phyloP scores from a whole-genome alignment of 2,113 vertebrate genomes.

The Chrysochloris asiatica region DNA sequence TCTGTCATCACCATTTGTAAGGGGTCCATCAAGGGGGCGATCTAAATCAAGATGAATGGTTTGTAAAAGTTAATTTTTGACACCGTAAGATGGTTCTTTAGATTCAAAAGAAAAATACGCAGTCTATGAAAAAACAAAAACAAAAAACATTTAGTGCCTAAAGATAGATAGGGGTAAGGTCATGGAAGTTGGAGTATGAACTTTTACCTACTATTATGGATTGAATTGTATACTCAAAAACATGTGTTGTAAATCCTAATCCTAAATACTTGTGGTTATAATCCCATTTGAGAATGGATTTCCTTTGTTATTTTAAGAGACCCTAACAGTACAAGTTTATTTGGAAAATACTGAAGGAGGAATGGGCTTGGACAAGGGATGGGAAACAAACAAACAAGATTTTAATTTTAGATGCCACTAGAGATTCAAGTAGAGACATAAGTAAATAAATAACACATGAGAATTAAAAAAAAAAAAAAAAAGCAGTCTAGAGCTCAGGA shows the following conservation, averaged over 20 bases:
- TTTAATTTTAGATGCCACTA: slow-evolving; percentile 20
- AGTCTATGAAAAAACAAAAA: slow-evolving; percentile 17
- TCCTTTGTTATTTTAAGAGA: neutral
- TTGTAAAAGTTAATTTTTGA: slow-evolving; percentile 60
- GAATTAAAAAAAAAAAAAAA: too few species aligned
- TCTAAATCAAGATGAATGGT: slow-evolving; percentile 79
- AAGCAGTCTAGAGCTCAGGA: too few species aligned
- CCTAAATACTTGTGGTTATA: neutral
- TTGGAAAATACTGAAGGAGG: neutral
- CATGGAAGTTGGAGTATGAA: neutral
- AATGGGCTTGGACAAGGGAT: neutral
- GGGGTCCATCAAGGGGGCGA: slow-evolving; percentile 83
- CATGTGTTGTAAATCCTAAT: neutral
- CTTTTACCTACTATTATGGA: neutral
- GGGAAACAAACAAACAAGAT: neutral
- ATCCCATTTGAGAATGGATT: neutral
- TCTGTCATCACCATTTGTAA: slow-evolving; percentile 88
- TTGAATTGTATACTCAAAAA: neutral
- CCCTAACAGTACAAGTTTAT: too few species aligned
- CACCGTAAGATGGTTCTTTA: slow-evolving; percentile 25
- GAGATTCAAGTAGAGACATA: neutral
- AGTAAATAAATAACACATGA: neutral
- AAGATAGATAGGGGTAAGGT: neutral
- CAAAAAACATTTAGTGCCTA: neutral
- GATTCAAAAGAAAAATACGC: slow-evolving; percentile 48